Conservation (phyloP, 2,113 vertebrate genomes). For the Neolamprologus sp. region DNA sequence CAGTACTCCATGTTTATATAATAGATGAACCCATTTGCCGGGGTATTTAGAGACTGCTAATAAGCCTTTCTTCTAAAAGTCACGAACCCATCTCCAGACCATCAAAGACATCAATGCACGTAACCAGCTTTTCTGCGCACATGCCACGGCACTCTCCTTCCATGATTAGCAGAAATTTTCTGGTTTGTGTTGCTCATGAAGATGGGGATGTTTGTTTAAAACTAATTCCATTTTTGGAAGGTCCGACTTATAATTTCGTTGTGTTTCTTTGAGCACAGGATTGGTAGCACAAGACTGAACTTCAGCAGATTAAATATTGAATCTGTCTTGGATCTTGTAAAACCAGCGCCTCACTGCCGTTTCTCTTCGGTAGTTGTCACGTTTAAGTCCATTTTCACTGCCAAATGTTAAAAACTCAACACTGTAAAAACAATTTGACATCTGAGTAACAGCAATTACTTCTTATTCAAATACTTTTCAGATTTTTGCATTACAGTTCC, state of each 20-base stretch:
- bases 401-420: not conserved
- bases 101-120: not conserved
- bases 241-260: not conserved
- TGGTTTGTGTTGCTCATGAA: not conserved
- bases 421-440: not conserved
- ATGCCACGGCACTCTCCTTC: not conserved
- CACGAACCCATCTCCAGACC: not conserved
- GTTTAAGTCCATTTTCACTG: not conserved
- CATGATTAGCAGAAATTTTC: not conserved
- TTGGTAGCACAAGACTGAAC: not conserved
- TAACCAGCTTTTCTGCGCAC: not conserved
- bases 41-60: slow-evolving; percentile 10
- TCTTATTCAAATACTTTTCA: not conserved
- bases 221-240: not conserved
- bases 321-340: not conserved
- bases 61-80: slow-evolving; percentile 13
- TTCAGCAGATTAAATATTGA: not conserved
- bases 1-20: not conserved
- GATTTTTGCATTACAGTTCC: not conserved
- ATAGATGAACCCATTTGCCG: slow-evolving; percentile 18
- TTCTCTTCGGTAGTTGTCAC: not conserved
- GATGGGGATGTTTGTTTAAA: not conserved
- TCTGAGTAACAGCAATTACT: not conserved
- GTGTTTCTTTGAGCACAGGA: not conserved
- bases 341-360: not conserved